Percentiles rank a stretch among this genome's conserved stretches.
Evolutionary conservation across 2,113 vertebrate species (phyloP).

Genomic region (Pomatostomus ruficeps): DNA sequence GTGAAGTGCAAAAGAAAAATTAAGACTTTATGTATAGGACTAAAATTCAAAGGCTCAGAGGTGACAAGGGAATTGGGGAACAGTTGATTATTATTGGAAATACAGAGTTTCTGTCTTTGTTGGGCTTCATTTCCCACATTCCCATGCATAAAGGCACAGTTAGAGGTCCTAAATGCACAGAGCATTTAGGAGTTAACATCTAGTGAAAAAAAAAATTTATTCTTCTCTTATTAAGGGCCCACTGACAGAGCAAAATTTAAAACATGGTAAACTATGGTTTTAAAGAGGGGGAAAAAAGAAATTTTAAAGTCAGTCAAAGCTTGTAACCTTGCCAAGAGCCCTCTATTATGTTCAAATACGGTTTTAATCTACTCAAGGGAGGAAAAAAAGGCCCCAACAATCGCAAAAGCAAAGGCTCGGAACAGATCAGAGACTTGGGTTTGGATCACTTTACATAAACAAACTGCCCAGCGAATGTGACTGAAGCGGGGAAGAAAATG

Average conservation of each 20-base stretch:
- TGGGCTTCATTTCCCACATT: background rate
- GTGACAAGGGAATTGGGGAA: background rate
- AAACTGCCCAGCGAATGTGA: fast-evolving
- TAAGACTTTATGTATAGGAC: background rate
- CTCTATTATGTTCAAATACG: background rate
- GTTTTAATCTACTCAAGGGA: background rate
- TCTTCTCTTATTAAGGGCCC: background rate
- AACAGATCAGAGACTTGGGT: background rate
- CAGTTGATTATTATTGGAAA: background rate
- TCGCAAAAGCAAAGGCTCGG: background rate
- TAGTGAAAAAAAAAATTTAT: background rate
- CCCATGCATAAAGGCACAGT: background rate
- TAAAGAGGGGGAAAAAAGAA: background rate
- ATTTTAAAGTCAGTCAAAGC: background rate
- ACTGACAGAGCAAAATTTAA: background rate
- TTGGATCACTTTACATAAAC: background rate
- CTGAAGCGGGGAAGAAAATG: background rate
- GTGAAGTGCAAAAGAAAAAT: background rate
- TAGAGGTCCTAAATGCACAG: background rate
- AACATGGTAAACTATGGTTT: background rate
- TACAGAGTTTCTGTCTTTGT: background rate
- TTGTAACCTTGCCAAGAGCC: background rate
- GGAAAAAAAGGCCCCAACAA: background rate
- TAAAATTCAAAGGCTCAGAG: background rate
- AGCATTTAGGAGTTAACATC: background rate